A percentile compares a stretch with the other conserved stretches of the same genome.
phyloP scores from a whole-genome alignment of 53 echinoderm and acorn worm genomes.

The Pentamera pediparva region DNA sequence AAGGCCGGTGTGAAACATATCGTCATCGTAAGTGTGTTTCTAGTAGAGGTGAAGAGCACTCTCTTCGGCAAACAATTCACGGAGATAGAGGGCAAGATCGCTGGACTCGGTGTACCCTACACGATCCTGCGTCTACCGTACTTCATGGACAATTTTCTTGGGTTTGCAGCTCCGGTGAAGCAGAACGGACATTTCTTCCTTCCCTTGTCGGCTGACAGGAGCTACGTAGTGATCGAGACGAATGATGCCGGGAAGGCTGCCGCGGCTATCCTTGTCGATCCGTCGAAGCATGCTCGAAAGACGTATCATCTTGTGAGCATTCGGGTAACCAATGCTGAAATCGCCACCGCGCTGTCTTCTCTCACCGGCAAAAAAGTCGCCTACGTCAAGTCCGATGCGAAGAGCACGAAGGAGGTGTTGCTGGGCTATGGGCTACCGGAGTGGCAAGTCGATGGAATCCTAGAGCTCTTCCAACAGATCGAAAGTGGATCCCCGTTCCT shows the following conservation, averaged over 20 bases:
- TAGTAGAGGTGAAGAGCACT: background rate
- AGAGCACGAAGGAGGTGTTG: conserved; percentile 1
- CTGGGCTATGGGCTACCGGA: conserved; percentile 1
- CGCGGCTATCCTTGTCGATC: conserved; percentile 8
- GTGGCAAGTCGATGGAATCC: conserved; percentile 9
- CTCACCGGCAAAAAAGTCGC: conserved; percentile 2
- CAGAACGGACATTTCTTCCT: background rate
- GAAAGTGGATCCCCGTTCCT: background rate
- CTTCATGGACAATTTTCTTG: conserved; percentile 20
- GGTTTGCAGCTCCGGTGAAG: background rate
- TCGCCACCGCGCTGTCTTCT: background rate
- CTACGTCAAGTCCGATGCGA: background rate
- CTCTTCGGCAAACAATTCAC: conserved; percentile 8
- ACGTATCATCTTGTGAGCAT: conserved; percentile 3
- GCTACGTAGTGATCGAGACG: background rate
- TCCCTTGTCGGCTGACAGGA: background rate
- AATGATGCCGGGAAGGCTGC: conserved; percentile 18
- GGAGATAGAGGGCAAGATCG: background rate
- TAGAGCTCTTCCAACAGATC: background rate
- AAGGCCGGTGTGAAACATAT: conserved; percentile 41
- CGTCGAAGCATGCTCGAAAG: conserved; percentile 13
- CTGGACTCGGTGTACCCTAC: background rate
- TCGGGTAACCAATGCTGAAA: background rate
- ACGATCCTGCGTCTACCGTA: conserved; percentile 20
- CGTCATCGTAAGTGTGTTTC: conserved; percentile 1